Percentiles rank a stretch among this genome's conserved stretches.
Conservation (phyloP, 2,113 vertebrate species). For the Marmota monax region DNA sequence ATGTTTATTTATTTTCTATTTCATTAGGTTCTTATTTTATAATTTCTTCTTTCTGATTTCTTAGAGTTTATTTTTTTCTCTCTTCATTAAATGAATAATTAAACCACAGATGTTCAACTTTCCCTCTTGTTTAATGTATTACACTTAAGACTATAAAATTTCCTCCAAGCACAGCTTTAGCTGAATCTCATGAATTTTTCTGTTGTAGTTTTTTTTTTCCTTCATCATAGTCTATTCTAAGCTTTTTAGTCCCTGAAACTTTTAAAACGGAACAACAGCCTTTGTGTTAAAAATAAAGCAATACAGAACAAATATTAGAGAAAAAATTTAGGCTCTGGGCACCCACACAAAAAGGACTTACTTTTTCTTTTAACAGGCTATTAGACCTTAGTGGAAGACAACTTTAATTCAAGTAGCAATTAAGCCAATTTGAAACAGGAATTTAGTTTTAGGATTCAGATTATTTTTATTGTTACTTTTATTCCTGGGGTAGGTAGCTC, state of each 20-base stretch:
- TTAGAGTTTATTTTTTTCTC: neutral
- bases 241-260: neutral
- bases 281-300: no score
- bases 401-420: neutral
- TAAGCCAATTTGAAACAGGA: neutral
- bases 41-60: neutral
- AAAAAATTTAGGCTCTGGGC: neutral
- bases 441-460: neutral
- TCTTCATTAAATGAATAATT: neutral
- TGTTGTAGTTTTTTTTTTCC: neutral
- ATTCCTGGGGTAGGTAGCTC: neutral
- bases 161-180: neutral
- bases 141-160: neutral
- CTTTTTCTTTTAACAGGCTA: neutral
- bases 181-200: neutral
- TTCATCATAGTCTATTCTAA: neutral
- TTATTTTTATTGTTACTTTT: neutral
- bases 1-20: neutral
- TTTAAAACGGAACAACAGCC: neutral
- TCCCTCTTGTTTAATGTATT: neutral
- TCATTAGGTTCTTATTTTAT: neutral
- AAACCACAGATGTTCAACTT: neutral
- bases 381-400: neutral
- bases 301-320: no score
- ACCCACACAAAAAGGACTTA: neutral